These are phyloP conservation scores for Tetragonula clypearis DNA, from an alignment of 1,140 invertebrate species.

Conservation along the genomic window DNA sequence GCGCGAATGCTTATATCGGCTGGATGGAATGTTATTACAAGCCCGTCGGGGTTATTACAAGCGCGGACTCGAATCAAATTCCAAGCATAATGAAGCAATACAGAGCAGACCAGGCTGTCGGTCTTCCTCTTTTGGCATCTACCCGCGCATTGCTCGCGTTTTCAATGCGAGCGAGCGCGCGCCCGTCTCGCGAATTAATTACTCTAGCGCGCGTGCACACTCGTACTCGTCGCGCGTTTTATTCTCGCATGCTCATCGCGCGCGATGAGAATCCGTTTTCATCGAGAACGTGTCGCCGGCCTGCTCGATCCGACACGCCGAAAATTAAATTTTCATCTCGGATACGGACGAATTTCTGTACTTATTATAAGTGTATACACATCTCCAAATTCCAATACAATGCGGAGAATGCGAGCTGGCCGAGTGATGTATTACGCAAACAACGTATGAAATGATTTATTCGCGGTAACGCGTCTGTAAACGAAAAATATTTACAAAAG, in stretches of 20 bases:
- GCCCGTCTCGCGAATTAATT: neutral
- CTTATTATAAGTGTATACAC: neutral
- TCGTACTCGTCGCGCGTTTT: neutral
- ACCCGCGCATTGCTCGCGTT: constrained; percentile 55
- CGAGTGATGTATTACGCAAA: neutral
- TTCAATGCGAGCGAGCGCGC: constrained; percentile 17
- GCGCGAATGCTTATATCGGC: constrained; percentile 6
- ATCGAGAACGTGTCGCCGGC: neutral
- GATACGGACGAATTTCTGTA: neutral
- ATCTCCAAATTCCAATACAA: neutral
- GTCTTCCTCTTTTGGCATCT: constrained; percentile 43
- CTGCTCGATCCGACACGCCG: neutral
- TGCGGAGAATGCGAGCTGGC: no score
- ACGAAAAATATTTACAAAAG: no score
- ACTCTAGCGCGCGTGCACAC: neutral
- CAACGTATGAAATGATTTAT: no score
- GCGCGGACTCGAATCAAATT: constrained; percentile 63
- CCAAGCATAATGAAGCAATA: constrained; percentile 63
- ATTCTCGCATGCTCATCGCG: neutral
- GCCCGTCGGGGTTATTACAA: neutral
- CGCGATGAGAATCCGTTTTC: neutral
- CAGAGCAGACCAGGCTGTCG: constrained; percentile 4
- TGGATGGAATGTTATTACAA: constrained; percentile 65
- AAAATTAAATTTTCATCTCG: neutral
- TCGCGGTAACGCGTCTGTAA: no score